These are phyloP conservation scores for Amphiprion clarkii DNA, from an alignment of 2,797 vertebrate species.

Conservation along the genomic window DNA sequence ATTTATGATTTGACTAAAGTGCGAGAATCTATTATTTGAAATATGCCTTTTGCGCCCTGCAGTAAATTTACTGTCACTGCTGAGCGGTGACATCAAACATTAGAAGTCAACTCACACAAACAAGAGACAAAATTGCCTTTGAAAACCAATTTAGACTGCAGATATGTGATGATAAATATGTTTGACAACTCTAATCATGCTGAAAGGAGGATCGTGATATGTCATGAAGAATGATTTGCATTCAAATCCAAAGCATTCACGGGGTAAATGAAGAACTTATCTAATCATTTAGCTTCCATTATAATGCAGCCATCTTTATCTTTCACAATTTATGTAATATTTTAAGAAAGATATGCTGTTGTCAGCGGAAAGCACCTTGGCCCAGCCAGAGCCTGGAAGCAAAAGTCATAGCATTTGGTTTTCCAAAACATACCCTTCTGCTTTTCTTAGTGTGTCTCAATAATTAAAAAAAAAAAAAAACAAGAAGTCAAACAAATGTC, in stretches of 20 bases:
- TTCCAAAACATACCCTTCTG: constrained; percentile 21
- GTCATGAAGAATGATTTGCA: constrained; percentile 52
- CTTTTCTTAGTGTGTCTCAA: constrained; percentile 2
- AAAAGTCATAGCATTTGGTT: constrained; percentile 42
- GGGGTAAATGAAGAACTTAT: constrained; percentile 49
- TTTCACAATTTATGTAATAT: constrained; percentile 51
- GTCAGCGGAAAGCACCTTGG: constrained; percentile 51
- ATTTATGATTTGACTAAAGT: constrained; percentile 25
- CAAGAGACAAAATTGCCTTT: constrained; percentile 42
- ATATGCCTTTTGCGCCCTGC: constrained; percentile 23
- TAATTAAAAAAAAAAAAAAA: not conserved
- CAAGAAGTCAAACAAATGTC: constrained; percentile 33
- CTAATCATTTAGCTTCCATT: constrained; percentile 55
- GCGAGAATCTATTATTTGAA: constrained; percentile 15
- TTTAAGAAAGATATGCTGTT: constrained; percentile 56
- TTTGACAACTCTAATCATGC: constrained; percentile 56
- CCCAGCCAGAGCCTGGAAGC: constrained; percentile 14
- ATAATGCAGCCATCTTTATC: constrained; percentile 52
- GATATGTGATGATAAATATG: constrained; percentile 63
- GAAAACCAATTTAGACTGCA: constrained; percentile 46
- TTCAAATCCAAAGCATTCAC: constrained; percentile 40
- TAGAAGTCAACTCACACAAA: constrained; percentile 41
- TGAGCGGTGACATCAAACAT: constrained; percentile 39
- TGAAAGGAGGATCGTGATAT: constrained; percentile 39
- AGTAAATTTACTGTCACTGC: constrained; percentile 16